Evolutionary conservation across 1,140 invertebrate genomes (phyloP), one percentile per base, ranked within the genome.

Genomic region (Probaryconus sp.): DNA sequence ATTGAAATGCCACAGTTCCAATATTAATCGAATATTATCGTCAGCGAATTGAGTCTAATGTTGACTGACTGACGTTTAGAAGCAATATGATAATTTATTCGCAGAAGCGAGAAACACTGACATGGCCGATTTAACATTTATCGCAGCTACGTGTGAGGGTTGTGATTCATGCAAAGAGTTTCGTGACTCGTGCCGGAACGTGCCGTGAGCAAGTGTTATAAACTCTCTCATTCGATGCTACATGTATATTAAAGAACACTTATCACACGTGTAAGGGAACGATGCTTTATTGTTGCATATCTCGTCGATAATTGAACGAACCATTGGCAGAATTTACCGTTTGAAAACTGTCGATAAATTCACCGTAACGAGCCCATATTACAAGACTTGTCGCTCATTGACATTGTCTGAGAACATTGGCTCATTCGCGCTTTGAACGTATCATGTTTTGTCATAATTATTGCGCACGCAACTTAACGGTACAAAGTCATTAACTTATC

Each of bases 161-260:
- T 74, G 40, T 79, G 81, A 82, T 83, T 83, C 79, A 75, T 78
- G 64, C 68, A 56, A 64, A 73, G 64, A 42, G 69, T 80, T 83
- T 80, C 79, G 77, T 82, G 79, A 79, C 73, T 82, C 53, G 65
- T 33, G 60, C 42, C 55, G 45, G 61, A 76, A 75, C 75, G 77
- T 82, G 80, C 69, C 76, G 81, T 78, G 79, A 72, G 70, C 74
- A 63, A 76, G 50, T 65, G 69, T 68, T 78, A 75, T 81, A 82
- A 82, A 81, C 73, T 78, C 45, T 11, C 30, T 28, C 51, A 35
- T 61, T 79, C 69, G 73, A 79, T 79, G 61, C 53, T 64, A 71
- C 76, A 48, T 78, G 75, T 81, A 77, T 79, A 81, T 83, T 81
- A 81, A 79, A 75, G 79, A 82, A 81, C 79, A 75, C 73, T 82